Base-by-base conservation (phyloP, 2,888 invertebrate species). In the Brachynemurus nebulosus region DNA sequence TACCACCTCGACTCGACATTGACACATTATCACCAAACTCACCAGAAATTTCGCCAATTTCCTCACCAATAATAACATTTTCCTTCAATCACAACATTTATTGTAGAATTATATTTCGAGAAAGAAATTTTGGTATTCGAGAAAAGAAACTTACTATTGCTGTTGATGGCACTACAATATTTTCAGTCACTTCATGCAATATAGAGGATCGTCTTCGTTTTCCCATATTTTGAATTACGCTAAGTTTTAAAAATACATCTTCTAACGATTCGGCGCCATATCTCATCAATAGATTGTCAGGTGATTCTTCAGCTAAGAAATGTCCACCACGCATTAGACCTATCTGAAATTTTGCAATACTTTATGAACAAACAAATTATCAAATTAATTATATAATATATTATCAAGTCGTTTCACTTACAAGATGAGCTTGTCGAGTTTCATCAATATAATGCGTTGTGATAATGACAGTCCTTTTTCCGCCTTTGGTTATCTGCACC, bases 361-460 rank as follows among this genome's bases (percentile, higher is more conserved):
- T 17, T 19, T 40, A 36, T 25, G 21, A 8, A 40, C 19, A 25
- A 19, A 38, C 19, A 38, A 19, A 18, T 11, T 18, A 6, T 25
- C 9, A 25, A 37, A 37, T 37, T 2, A 37, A 18, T 11, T 18
- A 37, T 9, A 2, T 12, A 37, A 34, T 11, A 34, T 14, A 23
- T 6, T 23, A 7, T 23, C 6, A 5, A n/a, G 6, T 16, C 12
- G 19, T 19, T 20, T 36, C 42, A 71, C 79, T 76, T 64, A 84
- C 83, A 57, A 80, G 72, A 54, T 79, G 76, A 14, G 88, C 88
- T 62, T 88, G 86, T 52, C 84, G 74, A 1, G 88, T 86, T 60
- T 88, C 88, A 50, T 88, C 88, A 50, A 88, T 88, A 57, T 88
- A 88, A 67, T 88, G 88, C 6, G 88, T 88, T 2, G 88, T 88